phyloP scores from a whole-genome alignment of 2,888 invertebrate genomes.

The Amphimallon solstitiale region DNA sequence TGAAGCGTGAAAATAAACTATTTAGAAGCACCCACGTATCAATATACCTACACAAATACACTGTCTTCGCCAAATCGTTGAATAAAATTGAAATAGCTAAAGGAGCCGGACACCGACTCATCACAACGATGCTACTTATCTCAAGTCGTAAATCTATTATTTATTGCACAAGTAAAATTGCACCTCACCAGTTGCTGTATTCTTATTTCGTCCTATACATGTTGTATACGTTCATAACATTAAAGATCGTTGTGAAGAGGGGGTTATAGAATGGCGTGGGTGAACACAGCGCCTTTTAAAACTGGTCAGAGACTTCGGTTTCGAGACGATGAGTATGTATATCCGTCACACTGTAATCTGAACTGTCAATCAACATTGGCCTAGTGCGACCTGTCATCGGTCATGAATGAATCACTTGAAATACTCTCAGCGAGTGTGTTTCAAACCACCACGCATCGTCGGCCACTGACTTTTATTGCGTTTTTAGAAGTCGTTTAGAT shows the following conservation, averaged over 20 bases:
- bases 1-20: constrained; percentile 12
- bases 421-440: constrained; percentile 32
- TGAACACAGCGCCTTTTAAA: constrained; percentile 31
- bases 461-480: constrained; percentile 35
- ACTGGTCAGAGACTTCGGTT: constrained; percentile 39
- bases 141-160: constrained; percentile 30
- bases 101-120: constrained; percentile 20
- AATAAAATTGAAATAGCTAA: constrained; percentile 13
- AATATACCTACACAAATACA: no score
- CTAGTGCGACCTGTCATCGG: constrained; percentile 48
- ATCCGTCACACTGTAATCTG: constrained; percentile 49
- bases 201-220: background rate
- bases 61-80: constrained; percentile 10
- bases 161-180: constrained; percentile 25
- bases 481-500: constrained; percentile 38
- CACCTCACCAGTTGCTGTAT: constrained; percentile 15
- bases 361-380: constrained; percentile 49
- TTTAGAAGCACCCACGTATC: constrained; percentile 20
- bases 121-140: constrained; percentile 23
- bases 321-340: constrained; percentile 44
- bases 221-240: constrained; percentile 10
- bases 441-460: constrained; percentile 33
- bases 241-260: constrained; percentile 30
- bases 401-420: constrained; percentile 40
- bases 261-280: constrained; percentile 38